Evolutionary conservation across 1,140 invertebrate species (phyloP).

Genomic region (Pararge aegeria): DNA sequence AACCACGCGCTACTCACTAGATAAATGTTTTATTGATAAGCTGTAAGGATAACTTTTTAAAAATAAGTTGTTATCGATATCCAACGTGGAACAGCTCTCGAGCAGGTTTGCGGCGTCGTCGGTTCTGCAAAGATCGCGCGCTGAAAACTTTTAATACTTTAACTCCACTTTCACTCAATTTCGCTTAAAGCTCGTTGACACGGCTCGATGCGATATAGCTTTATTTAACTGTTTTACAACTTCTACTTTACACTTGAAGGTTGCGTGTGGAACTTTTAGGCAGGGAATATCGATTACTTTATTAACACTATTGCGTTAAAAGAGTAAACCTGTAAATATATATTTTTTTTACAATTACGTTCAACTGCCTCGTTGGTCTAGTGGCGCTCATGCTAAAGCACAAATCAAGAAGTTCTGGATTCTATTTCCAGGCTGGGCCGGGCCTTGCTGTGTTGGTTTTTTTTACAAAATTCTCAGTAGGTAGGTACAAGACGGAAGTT

Average conservation of each 20-base stretch:
- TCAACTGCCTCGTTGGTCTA: too few species aligned
- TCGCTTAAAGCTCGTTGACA: slow-evolving; percentile 68
- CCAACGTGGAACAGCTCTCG: neutral
- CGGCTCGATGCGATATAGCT: slow-evolving; percentile 54
- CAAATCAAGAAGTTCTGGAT: too few species aligned
- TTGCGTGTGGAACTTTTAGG: slow-evolving; percentile 4
- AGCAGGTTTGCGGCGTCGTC: slow-evolving; percentile 35
- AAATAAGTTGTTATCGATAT: slow-evolving; percentile 20
- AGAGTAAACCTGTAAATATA: too few species aligned
- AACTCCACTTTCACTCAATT: slow-evolving; percentile 77
- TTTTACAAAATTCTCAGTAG: too few species aligned
- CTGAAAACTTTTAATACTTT: slow-evolving; percentile 79
- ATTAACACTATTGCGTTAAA: too few species aligned
- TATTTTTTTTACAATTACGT: too few species aligned
- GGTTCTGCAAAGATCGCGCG: slow-evolving; percentile 58
- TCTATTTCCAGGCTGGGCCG: too few species aligned
- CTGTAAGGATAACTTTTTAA: too few species aligned
- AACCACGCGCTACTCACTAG: too few species aligned
- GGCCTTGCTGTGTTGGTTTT: too few species aligned
- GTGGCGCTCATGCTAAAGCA: too few species aligned
- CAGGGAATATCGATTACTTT: neutral
- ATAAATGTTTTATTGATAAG: neutral
- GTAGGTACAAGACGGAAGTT: too few species aligned
- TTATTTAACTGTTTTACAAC: slow-evolving; percentile 49
- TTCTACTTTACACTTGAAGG: slow-evolving; percentile 10